Evolutionary conservation across 2,113 vertebrate genomes (phyloP).

Genomic region (Lontra canadensis): DNA sequence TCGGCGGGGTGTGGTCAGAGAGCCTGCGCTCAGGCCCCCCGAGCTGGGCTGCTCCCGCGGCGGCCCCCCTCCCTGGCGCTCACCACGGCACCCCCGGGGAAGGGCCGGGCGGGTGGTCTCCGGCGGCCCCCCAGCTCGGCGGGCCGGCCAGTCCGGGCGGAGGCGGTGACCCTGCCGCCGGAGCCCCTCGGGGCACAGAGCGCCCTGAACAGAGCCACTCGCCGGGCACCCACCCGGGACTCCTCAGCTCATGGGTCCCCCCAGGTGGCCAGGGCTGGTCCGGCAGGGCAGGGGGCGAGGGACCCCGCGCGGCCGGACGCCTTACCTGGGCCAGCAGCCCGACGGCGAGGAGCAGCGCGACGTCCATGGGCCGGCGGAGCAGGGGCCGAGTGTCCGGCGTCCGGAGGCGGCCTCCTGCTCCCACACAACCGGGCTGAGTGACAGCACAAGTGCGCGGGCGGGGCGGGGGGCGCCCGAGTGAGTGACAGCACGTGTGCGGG

Average conservation of each 20-base stretch:
- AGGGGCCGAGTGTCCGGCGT: neutral
- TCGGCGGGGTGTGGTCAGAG: too few relatives aligned
- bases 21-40: too few relatives aligned
- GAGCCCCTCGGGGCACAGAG: neutral
- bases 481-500: neutral
- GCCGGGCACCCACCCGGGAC: neutral
- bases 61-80: accelerated
- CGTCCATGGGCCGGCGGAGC: slow-evolving; percentile 68
- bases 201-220: neutral
- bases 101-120: neutral
- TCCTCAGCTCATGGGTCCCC: neutral
- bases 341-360: slow-evolving; percentile 64
- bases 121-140: neutral
- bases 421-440: slow-evolving; percentile 78
- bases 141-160: neutral
- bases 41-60: neutral
- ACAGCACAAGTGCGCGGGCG: slow-evolving; percentile 83
- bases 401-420: neutral
- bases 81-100: neutral
- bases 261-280: neutral
- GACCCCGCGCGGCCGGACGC: neutral
- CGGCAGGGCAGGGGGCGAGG: neutral
- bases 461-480: neutral
- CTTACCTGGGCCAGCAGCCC: slow-evolving; percentile 85
- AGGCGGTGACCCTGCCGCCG: neutral